Percentiles rank a stretch among this genome's conserved stretches.
These are phyloP conservation scores for Melieria omissa DNA, from an alignment of 2,888 invertebrate species.

Conservation along the genomic window DNA sequence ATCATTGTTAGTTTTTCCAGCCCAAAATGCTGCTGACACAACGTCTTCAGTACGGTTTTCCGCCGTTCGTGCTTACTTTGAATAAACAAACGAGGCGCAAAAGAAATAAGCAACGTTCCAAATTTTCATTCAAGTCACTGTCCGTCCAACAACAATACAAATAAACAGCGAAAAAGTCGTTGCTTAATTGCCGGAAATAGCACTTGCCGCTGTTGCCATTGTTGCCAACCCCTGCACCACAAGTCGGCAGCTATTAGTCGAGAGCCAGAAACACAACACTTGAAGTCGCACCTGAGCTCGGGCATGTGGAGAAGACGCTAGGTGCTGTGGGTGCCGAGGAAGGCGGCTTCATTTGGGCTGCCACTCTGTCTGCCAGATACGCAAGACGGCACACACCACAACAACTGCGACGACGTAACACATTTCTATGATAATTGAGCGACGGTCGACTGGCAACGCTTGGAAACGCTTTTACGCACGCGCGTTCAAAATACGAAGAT, in stretches of 20 bases:
- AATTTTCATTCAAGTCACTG: background rate
- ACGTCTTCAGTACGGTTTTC: no score
- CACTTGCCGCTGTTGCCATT: constrained; percentile 46
- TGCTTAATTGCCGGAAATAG: constrained; percentile 57
- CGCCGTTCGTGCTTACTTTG: no score
- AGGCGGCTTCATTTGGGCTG: constrained; percentile 20
- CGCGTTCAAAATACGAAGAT: constrained; percentile 5
- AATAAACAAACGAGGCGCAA: no score
- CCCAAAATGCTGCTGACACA: no score
- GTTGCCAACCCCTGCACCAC: no score
- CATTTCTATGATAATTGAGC: background rate
- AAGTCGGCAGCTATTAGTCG: no score
- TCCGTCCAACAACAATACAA: constrained; percentile 1
- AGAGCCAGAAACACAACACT: background rate
- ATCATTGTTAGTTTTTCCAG: no score
- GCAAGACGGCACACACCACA: background rate
- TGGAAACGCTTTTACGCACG: constrained; percentile 22
- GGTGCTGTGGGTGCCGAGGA: background rate
- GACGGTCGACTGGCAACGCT: constrained; percentile 18
- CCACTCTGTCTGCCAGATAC: constrained; percentile 20
- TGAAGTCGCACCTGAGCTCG: constrained; percentile 25
- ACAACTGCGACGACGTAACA: background rate
- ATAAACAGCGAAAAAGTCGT: constrained; percentile 35
- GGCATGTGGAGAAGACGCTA: background rate
- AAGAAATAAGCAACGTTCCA: background rate